Conservation (phyloP, 2,113 vertebrate genomes). For the Vanacampus margaritifer region DNA sequence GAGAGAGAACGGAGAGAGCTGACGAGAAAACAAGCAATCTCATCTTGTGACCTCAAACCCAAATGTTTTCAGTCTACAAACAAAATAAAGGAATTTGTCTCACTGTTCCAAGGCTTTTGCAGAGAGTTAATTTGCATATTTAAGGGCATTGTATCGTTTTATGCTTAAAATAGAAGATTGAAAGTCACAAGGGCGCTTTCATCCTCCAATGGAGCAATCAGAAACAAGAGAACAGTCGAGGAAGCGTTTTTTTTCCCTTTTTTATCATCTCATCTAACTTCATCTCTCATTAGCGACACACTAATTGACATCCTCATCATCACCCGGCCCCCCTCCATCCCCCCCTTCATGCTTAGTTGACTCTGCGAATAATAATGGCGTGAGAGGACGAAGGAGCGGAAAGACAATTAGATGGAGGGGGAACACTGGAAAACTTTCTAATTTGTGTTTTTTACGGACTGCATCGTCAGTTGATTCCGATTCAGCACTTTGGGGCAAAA, state of each 20-base stretch:
- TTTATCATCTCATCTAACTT: conserved; percentile 39
- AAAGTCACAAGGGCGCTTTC: background rate
- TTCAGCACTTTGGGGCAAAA: background rate
- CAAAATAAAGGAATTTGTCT: too few species aligned
- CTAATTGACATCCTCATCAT: conserved; percentile 28
- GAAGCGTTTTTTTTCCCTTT: background rate
- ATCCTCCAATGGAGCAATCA: conserved; percentile 9
- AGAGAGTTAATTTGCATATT: background rate
- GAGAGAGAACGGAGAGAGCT: background rate
- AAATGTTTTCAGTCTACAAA: too few species aligned
- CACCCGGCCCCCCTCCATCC: conserved; percentile 15
- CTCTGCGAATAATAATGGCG: conserved; percentile 13
- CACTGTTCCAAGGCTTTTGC: too few species aligned
- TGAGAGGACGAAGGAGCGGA: conserved; percentile 5
- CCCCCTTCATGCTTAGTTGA: conserved; percentile 34
- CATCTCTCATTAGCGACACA: conserved; percentile 26
- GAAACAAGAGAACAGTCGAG: conserved; percentile 15
- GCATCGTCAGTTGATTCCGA: background rate
- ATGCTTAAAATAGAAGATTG: background rate
- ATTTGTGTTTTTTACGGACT: background rate
- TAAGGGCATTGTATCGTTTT: conserved; percentile 21
- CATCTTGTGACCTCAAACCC: too few species aligned
- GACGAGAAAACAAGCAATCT: too few species aligned
- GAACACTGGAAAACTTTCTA: background rate
- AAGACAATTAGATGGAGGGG: background rate